Conservation (phyloP, 2,888 invertebrate genomes). For the Mechanitis mazaeus region DNA sequence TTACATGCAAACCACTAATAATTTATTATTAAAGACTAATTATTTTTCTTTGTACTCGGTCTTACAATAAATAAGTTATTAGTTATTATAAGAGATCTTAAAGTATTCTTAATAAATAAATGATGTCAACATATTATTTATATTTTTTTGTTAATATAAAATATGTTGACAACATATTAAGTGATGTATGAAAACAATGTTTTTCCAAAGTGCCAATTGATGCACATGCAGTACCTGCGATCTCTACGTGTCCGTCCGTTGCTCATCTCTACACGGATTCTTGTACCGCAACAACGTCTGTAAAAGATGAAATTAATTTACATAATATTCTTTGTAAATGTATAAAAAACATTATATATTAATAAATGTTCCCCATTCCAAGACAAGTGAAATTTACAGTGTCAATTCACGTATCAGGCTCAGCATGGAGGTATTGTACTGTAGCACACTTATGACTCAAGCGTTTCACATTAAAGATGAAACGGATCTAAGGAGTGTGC, state of each 20-base stretch:
- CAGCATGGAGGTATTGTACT: constrained; percentile 64
- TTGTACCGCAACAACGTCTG: constrained; percentile 91
- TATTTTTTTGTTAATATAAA: neutral
- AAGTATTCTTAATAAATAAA: neutral
- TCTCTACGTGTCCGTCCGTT: constrained; percentile 88
- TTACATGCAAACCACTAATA: constrained; percentile 5
- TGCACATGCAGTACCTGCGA: constrained; percentile 67
- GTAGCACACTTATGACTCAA: constrained; percentile 76
- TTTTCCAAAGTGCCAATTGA: constrained; percentile 8
- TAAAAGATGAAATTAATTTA: constrained; percentile 15
- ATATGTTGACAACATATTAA: constrained; percentile 16
- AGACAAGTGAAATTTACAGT: constrained; percentile 47
- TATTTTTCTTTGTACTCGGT: neutral
- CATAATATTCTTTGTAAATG: too few species aligned
- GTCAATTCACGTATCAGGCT: constrained; percentile 53
- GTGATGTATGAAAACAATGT: constrained; percentile 7
- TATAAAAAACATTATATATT: neutral
- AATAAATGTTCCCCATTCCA: constrained; percentile 62
- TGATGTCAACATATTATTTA: constrained; percentile 15
- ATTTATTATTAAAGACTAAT: constrained; percentile 3
- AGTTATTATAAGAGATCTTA: neutral
- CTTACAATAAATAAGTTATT: constrained; percentile 1
- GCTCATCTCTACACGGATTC: constrained; percentile 95
- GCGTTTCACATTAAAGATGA: constrained; percentile 67
- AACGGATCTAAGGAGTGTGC: constrained; percentile 76